These are phyloP conservation scores for Scartelaos histophorus DNA, from an alignment of 2,113 vertebrate species.

Conservation along the genomic window DNA sequence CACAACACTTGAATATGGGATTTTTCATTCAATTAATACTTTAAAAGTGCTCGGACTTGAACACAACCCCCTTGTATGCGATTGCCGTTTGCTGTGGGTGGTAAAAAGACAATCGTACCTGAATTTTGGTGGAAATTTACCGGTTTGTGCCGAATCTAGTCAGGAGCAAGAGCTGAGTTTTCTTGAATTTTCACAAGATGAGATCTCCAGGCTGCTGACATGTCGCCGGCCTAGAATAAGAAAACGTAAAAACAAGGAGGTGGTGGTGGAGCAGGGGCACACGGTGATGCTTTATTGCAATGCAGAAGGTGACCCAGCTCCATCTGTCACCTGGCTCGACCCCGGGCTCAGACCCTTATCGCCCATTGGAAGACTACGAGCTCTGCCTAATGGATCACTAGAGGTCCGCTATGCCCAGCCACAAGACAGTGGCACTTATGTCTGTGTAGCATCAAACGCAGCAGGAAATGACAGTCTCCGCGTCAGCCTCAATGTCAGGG, in stretches of 20 bases:
- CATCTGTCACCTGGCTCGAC: conserved; percentile 79
- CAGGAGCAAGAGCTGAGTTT: conserved; percentile 74
- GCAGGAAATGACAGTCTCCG: conserved; percentile 82
- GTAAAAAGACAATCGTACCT: conserved; percentile 65
- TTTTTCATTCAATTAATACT: conserved; percentile 77
- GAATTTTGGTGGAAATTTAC: conserved; percentile 69
- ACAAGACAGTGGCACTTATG: conserved; percentile 80
- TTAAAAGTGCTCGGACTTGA: conserved; percentile 81
- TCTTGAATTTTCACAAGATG: conserved; percentile 72
- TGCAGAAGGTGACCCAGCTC: conserved; percentile 82
- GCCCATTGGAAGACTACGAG: conserved; percentile 71
- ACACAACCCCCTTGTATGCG: conserved; percentile 83
- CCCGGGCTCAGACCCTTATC: conserved; percentile 71
- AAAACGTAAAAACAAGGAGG: conserved; percentile 62
- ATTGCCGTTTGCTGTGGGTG: conserved; percentile 88
- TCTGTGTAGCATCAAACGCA: conserved; percentile 82
- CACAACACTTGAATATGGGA: conserved; percentile 78
- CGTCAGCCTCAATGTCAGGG: conserved; percentile 75
- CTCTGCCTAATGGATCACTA: conserved; percentile 79
- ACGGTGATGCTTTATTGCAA: conserved; percentile 77
- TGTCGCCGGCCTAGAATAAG: conserved; percentile 79
- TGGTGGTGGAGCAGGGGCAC: conserved; percentile 78
- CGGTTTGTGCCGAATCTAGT: conserved; percentile 74
- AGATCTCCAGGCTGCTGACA: conserved; percentile 77
- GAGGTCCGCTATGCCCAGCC: conserved; percentile 82